Percentiles rank a stretch among this genome's conserved stretches.
These are phyloP conservation scores for Himalopsyche phryganea DNA, from an alignment of 1,140 invertebrate genomes.

Conservation along the genomic window DNA sequence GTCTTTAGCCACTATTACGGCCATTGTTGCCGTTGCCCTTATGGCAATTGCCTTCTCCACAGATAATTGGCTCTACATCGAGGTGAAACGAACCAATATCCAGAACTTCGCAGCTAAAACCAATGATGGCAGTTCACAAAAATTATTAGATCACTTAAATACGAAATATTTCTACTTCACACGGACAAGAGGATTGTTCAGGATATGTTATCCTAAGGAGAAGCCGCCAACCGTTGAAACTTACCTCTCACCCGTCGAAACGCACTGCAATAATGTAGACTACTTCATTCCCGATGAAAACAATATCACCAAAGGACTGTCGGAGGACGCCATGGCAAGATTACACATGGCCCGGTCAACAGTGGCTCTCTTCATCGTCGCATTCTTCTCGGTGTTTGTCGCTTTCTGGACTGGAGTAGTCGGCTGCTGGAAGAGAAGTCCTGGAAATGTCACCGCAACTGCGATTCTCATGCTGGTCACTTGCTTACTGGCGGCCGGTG, in stretches of 20 bases:
- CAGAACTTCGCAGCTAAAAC: slow-evolving; percentile 72
- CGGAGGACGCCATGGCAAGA: slow-evolving; percentile 82
- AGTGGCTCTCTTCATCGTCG: slow-evolving; percentile 86
- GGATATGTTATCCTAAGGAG: slow-evolving; percentile 87
- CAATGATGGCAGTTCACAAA: slow-evolving; percentile 63
- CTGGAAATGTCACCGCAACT: slow-evolving; percentile 88
- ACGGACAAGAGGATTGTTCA: slow-evolving; percentile 83
- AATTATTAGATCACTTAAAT: slow-evolving; percentile 74
- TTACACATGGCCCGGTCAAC: slow-evolving; percentile 82
- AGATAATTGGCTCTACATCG: slow-evolving; percentile 91
- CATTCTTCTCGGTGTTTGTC: slow-evolving; percentile 84
- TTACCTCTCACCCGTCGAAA: slow-evolving; percentile 89
- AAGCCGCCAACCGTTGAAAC: slow-evolving; percentile 80
- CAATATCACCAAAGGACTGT: slow-evolving; percentile 74
- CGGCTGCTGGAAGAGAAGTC: slow-evolving; percentile 88
- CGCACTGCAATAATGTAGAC: slow-evolving; percentile 91
- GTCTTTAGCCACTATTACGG: slow-evolving; percentile 89
- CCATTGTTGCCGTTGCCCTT: slow-evolving; percentile 86
- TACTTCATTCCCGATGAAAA: slow-evolving; percentile 87
- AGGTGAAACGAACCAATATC: slow-evolving; percentile 82
- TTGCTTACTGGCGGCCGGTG: slow-evolving; percentile 82
- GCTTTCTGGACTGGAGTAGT: slow-evolving; percentile 91
- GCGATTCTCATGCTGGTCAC: slow-evolving; percentile 87
- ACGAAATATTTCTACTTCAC: slow-evolving; percentile 82
- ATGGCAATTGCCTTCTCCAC: slow-evolving; percentile 91